phyloP scores from a whole-genome alignment of 2,888 invertebrate genomes.

The Drosophila suboccidentalis region DNA sequence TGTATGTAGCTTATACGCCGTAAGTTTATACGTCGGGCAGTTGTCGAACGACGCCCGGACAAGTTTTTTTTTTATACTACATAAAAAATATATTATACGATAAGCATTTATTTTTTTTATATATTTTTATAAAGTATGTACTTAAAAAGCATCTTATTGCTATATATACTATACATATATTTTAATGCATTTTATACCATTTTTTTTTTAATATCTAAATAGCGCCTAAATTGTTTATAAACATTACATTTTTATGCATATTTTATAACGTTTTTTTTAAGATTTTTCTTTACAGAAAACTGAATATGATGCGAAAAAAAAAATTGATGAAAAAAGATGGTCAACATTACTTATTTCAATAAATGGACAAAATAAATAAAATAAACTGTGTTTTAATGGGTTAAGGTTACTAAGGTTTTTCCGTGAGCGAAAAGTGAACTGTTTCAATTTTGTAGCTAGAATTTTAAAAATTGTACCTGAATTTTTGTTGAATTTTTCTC shows the following conservation, averaged over 20 bases:
- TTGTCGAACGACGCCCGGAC: constrained; percentile 74
- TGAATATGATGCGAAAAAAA: constrained; percentile 57
- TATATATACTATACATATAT: not conserved
- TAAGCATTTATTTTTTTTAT: constrained; percentile 38
- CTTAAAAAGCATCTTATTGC: constrained; percentile 36
- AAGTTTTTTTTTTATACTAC: constrained; percentile 34
- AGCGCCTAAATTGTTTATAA: constrained; percentile 24
- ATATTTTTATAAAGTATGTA: constrained; percentile 8
- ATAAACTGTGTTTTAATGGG: constrained; percentile 7
- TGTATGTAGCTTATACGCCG: constrained; percentile 7
- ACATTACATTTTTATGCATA: constrained; percentile 27
- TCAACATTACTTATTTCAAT: constrained; percentile 62
- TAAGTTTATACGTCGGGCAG: constrained; percentile 46
- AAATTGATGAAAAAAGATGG: constrained; percentile 43
- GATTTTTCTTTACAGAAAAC: constrained; percentile 69
- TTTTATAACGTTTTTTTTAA: constrained; percentile 56
- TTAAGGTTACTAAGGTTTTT: not conserved
- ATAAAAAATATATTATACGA: constrained; percentile 9
- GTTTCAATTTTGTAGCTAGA: no score
- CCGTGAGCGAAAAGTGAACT: no score
- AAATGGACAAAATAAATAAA: constrained; percentile 55
- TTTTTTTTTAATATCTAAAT: constrained; percentile 36
- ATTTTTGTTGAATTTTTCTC: no score
- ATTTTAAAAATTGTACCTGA: no score
- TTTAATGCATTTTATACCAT: constrained; percentile 57